Evolutionary conservation across 2,888 invertebrate genomes (phyloP).

Genomic region (Allygus modestus): DNA sequence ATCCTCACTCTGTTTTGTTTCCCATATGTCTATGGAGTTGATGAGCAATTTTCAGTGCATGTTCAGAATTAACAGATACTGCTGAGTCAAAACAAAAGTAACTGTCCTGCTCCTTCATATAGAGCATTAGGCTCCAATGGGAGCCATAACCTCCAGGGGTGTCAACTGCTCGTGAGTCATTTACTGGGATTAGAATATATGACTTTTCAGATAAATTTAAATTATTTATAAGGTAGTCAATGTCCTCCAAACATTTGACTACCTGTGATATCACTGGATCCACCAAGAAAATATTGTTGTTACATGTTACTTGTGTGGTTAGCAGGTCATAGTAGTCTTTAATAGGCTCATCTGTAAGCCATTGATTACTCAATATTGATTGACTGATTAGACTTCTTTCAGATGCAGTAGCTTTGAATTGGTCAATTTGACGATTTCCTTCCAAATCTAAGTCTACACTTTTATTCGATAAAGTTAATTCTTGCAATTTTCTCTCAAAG

Average conservation of each 20-base stretch:
- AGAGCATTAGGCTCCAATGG: not conserved
- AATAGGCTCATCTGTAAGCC: not conserved
- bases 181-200: not conserved
- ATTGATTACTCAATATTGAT: not conserved
- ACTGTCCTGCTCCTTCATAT: no score
- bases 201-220: not conserved
- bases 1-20: not conserved
- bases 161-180: not conserved
- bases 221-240: not conserved
- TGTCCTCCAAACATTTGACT: not conserved
- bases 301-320: not conserved
- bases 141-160: not conserved
- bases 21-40: not conserved
- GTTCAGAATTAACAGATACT: not conserved
- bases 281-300: not conserved
- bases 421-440: no score
- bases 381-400: not conserved
- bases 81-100: conserved; percentile 21
- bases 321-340: not conserved
- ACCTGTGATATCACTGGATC: not conserved
- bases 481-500: no score
- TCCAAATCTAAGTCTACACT: no score
- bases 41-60: not conserved
- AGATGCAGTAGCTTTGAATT: not conserved
- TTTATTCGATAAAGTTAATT: no score